Conservation (phyloP, 2,113 vertebrate species). For the Ceyx melanurus region DNA sequence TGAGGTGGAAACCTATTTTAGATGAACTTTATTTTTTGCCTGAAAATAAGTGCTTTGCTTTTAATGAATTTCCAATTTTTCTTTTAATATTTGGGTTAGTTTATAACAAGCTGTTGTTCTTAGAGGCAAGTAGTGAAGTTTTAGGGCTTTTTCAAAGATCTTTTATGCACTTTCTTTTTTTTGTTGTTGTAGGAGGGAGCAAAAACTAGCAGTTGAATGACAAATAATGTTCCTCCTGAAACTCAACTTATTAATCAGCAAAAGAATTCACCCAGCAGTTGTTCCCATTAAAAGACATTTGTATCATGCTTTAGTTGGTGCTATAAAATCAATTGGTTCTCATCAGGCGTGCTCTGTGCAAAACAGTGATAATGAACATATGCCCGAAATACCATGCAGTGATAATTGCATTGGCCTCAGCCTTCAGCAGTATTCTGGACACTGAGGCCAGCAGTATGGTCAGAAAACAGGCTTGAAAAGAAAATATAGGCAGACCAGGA, state of each 20-base stretch:
- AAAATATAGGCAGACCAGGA: background rate
- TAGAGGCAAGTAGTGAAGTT: background rate
- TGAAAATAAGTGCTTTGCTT: background rate
- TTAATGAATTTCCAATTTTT: background rate
- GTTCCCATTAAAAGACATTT: background rate
- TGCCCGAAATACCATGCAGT: background rate
- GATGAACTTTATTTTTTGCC: background rate
- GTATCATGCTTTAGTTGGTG: background rate
- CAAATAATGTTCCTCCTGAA: background rate
- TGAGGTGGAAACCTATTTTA: background rate
- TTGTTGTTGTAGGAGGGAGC: background rate
- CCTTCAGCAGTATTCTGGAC: background rate
- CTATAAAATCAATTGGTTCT: conserved; percentile 29
- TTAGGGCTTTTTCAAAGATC: background rate
- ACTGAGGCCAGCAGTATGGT: background rate
- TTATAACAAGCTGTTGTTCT: background rate
- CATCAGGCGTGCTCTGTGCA: background rate
- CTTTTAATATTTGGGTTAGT: background rate
- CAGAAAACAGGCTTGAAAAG: background rate
- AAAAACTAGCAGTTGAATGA: background rate
- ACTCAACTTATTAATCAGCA: conserved; percentile 14
- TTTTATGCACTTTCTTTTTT: background rate
- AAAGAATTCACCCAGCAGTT: background rate
- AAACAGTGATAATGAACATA: conserved; percentile 17
- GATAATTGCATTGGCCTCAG: background rate